A percentile compares a stretch with the other conserved stretches of the same genome.
These are phyloP conservation scores for Lasaia peninsularis DNA, from an alignment of 1,140 invertebrate species.

Conservation along the genomic window DNA sequence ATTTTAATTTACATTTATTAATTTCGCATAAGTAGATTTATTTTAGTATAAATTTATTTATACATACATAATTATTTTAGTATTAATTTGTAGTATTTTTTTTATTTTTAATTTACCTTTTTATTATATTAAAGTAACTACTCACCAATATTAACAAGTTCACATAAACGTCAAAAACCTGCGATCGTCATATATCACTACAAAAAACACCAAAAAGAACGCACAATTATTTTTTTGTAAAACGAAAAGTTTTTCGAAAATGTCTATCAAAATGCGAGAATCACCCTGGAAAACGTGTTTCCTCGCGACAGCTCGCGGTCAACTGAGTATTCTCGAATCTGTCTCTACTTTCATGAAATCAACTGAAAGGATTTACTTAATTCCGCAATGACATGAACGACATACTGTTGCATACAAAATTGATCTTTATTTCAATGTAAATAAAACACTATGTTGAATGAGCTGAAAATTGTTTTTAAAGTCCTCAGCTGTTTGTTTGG, in stretches of 20 bases:
- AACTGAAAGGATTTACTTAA: constrained; percentile 49
- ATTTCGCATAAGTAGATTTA: no score
- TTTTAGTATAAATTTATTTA: no score
- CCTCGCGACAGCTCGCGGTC: constrained; percentile 65
- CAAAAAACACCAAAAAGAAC: background rate
- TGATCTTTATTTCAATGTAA: constrained; percentile 10
- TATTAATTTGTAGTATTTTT: no score
- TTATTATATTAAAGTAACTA: background rate
- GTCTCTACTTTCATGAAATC: constrained; percentile 70
- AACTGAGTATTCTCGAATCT: constrained; percentile 58
- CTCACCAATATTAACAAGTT: background rate
- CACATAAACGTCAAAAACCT: background rate
- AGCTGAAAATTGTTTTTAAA: constrained; percentile 61
- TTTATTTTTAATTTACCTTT: background rate
- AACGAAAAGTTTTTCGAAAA: constrained; percentile 58
- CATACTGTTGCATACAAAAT: constrained; percentile 16
- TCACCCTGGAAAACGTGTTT: constrained; percentile 29
- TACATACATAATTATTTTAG: no score
- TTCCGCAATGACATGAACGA: constrained; percentile 35
- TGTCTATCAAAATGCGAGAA: constrained; percentile 10
- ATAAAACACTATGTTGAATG: constrained; percentile 20
- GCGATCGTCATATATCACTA: background rate
- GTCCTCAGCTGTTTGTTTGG: constrained; percentile 72
- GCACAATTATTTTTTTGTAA: background rate
- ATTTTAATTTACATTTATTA: no score